phyloP scores from a whole-genome alignment of 37 sponge, comb jelly and placozoan species.

The Petrosia ficiformis region DNA sequence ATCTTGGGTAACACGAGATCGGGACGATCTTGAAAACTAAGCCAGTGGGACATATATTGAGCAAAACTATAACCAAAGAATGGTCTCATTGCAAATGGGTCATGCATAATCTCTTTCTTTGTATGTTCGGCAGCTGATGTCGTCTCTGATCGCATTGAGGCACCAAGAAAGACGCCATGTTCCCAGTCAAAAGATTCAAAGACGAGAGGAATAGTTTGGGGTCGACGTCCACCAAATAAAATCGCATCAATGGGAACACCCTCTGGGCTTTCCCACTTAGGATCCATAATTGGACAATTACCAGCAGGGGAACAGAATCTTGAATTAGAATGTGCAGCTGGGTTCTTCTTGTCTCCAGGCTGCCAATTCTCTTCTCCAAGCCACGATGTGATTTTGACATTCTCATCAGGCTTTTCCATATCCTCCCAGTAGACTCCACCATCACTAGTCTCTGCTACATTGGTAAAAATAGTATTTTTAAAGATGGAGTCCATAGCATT shows the following conservation, averaged over 20 bases:
- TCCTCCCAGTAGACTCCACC: conserved; percentile 99
- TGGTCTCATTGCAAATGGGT: conserved; percentile 99
- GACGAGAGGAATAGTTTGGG: conserved; percentile 86
- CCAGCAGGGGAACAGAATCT: conserved; percentile 89
- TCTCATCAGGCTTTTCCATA: conserved; percentile 55
- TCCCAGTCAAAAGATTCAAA: conserved; percentile 90
- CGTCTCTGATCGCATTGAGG: conserved; percentile 90
- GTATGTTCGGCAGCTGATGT: conserved; percentile 87
- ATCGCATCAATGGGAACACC: conserved; percentile 99
- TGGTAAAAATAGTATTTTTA: conserved; percentile 93
- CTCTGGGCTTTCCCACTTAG: conserved; percentile 86
- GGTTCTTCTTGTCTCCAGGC: conserved; percentile 22
- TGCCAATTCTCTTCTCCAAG: conserved; percentile 76
- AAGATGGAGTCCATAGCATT: conserved; percentile 90
- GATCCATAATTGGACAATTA: conserved; percentile 84
- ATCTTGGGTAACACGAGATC: conserved; percentile 85
- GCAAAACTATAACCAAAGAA: conserved; percentile 98
- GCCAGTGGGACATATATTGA: conserved; percentile 94
- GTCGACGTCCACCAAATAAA: conserved; percentile 95
- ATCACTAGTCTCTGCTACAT: conserved; percentile 92
- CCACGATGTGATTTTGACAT: conserved; percentile 82
- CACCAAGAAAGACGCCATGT: conserved; percentile 94
- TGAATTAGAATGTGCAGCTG: conserved; percentile 94
- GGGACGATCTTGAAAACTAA: conserved; percentile 60
- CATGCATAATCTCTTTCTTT: conserved; percentile 74